Evolutionary conservation across 2,113 vertebrate genomes (phyloP).

Genomic region (Phoenicopterus ruber): DNA sequence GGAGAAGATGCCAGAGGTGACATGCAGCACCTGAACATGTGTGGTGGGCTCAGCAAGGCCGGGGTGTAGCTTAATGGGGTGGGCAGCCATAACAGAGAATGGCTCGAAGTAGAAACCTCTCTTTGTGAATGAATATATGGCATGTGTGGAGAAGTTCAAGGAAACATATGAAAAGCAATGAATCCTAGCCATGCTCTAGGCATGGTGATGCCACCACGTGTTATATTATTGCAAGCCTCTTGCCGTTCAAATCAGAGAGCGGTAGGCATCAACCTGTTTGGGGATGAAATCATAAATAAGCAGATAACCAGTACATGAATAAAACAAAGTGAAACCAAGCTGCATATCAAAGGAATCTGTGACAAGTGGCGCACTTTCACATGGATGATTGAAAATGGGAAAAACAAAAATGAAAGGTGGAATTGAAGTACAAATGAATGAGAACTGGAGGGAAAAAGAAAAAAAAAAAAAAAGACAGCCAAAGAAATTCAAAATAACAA

Average conservation of each 20-base stretch:
- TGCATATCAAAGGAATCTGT: neutral
- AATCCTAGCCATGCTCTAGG: neutral
- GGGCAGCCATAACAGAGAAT: neutral
- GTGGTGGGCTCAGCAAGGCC: neutral
- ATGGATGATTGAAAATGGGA: neutral
- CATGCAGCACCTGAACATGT: neutral
- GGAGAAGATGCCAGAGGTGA: neutral
- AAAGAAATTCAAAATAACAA: neutral
- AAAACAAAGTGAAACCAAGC: constrained; percentile 19
- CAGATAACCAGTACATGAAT: constrained; percentile 1
- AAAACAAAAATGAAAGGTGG: neutral
- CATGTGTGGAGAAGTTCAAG: neutral
- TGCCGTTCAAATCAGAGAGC: neutral
- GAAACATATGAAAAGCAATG: neutral
- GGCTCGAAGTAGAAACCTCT: neutral
- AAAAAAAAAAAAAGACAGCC: neutral
- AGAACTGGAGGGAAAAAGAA: neutral
- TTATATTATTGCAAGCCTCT: neutral
- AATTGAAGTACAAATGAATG: neutral
- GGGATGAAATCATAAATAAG: neutral
- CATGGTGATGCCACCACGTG: neutral
- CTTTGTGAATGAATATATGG: neutral
- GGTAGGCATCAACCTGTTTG: neutral
- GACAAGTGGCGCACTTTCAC: neutral
- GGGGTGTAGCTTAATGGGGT: neutral